Evolutionary conservation across 2,797 vertebrate genomes (phyloP).

Genomic region (Rhinichthys osculus): DNA sequence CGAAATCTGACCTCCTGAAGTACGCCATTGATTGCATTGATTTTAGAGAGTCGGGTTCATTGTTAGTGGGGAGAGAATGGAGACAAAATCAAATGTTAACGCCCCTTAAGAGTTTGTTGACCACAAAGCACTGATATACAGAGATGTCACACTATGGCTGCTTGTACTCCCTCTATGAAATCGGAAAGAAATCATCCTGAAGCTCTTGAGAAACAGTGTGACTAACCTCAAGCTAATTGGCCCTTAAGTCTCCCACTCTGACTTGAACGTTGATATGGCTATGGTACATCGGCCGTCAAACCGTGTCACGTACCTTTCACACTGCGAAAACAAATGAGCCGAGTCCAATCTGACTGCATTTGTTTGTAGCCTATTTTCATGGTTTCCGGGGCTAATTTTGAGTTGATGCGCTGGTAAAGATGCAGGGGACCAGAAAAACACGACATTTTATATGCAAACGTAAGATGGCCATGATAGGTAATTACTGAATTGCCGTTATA

Average conservation of each 20-base stretch:
- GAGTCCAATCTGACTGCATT: slow-evolving; percentile 1
- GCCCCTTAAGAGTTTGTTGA: slow-evolving; percentile 19
- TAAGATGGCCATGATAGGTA: slow-evolving; percentile 65
- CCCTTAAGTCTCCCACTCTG: slow-evolving; percentile 45
- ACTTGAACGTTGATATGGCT: slow-evolving; percentile 15
- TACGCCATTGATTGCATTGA: slow-evolving; percentile 34
- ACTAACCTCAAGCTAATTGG: slow-evolving; percentile 61
- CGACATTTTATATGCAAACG: slow-evolving; percentile 65
- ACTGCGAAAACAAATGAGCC: slow-evolving; percentile 42
- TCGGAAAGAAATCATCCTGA: slow-evolving; percentile 48
- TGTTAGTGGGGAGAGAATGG: slow-evolving; percentile 21
- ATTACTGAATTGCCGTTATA: slow-evolving; percentile 62
- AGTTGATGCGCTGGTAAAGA: slow-evolving; percentile 51
- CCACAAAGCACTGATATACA: slow-evolving; percentile 39
- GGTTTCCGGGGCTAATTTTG: slow-evolving; percentile 33
- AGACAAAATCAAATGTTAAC: slow-evolving; percentile 47
- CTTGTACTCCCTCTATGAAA: slow-evolving; percentile 11
- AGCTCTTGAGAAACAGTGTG: slow-evolving; percentile 21
- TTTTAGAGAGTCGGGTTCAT: slow-evolving; percentile 24
- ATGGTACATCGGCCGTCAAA: slow-evolving; percentile 47
- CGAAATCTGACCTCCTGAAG: slow-evolving; percentile 15
- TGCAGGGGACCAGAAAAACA: slow-evolving; percentile 55
- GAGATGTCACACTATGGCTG: slow-evolving; percentile 29
- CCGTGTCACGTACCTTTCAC: slow-evolving; percentile 39
- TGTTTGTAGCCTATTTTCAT: slow-evolving; percentile 9